These are phyloP conservation scores for Euschistus heros DNA, from an alignment of 1,140 invertebrate genomes.

Conservation along the genomic window DNA sequence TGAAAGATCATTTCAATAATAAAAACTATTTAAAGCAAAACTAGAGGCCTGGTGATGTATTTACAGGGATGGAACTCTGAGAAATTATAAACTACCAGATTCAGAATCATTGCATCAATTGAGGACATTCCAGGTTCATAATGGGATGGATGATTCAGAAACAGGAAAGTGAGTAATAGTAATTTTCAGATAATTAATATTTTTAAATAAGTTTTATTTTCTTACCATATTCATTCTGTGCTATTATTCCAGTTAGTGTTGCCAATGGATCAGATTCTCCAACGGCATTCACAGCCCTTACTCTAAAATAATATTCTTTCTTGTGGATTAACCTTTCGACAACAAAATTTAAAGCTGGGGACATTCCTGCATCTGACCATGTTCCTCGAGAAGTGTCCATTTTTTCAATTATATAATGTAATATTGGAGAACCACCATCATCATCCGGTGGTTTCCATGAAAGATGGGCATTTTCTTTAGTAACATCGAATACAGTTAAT, in stretches of 20 bases:
- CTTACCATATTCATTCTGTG: conserved; percentile 79
- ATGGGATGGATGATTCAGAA: no score
- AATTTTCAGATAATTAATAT: no score
- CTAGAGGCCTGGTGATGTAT: no score
- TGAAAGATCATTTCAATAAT: no score
- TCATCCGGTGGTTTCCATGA: conserved; percentile 73
- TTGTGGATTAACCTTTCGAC: conserved; percentile 78
- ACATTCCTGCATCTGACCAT: conserved; percentile 89
- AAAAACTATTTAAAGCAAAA: no score
- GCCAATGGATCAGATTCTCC: conserved; percentile 87
- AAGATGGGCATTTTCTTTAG: conserved; percentile 79
- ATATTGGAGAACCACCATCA: conserved; percentile 84
- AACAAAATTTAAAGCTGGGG: conserved; percentile 68
- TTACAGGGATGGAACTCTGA: no score
- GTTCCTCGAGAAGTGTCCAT: conserved; percentile 91
- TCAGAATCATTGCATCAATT: no score
- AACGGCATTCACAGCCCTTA: conserved; percentile 88
- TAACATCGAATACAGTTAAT: conserved; percentile 70
- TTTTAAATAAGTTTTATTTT: no score
- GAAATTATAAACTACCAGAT: no score
- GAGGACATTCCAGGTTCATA: no score
- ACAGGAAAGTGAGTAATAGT: no score
- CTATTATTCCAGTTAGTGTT: conserved; percentile 74
- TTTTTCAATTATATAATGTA: conserved; percentile 95
- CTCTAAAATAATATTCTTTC: conserved; percentile 86